Conservation (phyloP, 2,888 invertebrate species). For the Agonopterix alstromeriana region DNA sequence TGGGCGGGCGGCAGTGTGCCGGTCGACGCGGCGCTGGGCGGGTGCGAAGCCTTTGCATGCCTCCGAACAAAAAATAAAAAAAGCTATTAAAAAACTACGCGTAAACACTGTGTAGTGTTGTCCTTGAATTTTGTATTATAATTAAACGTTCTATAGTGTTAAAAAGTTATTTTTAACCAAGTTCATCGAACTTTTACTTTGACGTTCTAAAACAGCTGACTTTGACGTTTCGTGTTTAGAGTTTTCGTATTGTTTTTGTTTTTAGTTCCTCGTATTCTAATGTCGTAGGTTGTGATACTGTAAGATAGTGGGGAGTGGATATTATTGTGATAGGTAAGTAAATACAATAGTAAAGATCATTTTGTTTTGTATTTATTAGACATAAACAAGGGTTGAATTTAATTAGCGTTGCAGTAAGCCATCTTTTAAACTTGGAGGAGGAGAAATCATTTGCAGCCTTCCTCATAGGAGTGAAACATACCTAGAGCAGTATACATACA, state of each 20-base stretch:
- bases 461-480: too few relatives aligned
- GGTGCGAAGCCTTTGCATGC: conserved; percentile 25
- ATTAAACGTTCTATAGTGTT: conserved; percentile 10
- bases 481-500: too few relatives aligned
- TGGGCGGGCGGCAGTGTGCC: conserved; percentile 58
- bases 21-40: conserved; percentile 39
- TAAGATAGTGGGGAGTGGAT: conserved; percentile 13
- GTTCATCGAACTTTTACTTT: conserved; percentile 21
- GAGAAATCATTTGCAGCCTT: too few relatives aligned
- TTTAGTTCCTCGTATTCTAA: conserved; percentile 8
- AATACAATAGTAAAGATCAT: neutral
- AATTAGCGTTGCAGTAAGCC: too few relatives aligned
- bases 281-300: conserved; percentile 18
- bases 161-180: conserved; percentile 13
- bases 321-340: conserved; percentile 21
- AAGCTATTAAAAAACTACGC: conserved; percentile 6
- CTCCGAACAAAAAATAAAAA: neutral
- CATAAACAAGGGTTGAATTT: too few relatives aligned
- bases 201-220: conserved; percentile 25
- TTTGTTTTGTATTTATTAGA: too few relatives aligned
- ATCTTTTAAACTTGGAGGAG: too few relatives aligned
- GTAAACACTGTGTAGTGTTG: conserved; percentile 18
- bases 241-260: conserved; percentile 9
- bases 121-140: conserved; percentile 11
- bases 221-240: conserved; percentile 25